Evolutionary conservation across 1,140 invertebrate genomes (phyloP), one percentile per base, ranked within the genome.

Genomic region (Linepithema humile): DNA sequence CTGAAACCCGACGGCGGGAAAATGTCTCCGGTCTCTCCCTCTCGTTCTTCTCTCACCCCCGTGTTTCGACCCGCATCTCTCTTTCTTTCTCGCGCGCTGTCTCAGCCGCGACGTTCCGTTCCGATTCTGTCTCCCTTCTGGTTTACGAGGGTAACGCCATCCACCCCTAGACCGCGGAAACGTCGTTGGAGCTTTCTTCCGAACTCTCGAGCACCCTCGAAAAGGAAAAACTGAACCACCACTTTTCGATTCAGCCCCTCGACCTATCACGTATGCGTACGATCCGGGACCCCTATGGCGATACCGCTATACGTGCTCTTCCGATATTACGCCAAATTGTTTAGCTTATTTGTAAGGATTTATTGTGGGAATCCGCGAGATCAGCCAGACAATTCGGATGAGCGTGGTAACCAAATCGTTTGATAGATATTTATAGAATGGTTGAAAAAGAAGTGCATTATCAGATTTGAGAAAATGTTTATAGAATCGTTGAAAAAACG

Each of bases 291-390:
- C 80, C 82, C 84, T 45, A 48, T n/a, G 50, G 59, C 59, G 75
- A 82, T 62, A 53, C 84, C 64, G 74, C 74, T 84, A 45, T 45
- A 89, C 85, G 78, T 89, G 86, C 90, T 91, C 62, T 82, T 89
- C 85, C 83, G 78, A 85, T 88, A 92, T 90, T 86, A 89, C 87
- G 90, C 87, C 91, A 92, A 93, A 91, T 92, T 93, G 91, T 92
- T 92, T 90, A 91, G 91, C 88, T 92, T 91, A 92, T 92, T 91
- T 86, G 82, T 90, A 84, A 69, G 84, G 89, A 92, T 91, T 93
- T 91, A 87, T 91, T 85, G 67, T 77, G 87, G 73, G 85, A 87
- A 80, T 89, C 59, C 45, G 40, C 17, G 35, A 67, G 62, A 65
- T 55, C 65, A 17, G 17, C 23, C 29, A 10, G 38, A 64, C 85